These are phyloP conservation scores for Paramisgurnus dabryanus DNA, from an alignment of 2,113 vertebrate genomes.

Conservation along the genomic window DNA sequence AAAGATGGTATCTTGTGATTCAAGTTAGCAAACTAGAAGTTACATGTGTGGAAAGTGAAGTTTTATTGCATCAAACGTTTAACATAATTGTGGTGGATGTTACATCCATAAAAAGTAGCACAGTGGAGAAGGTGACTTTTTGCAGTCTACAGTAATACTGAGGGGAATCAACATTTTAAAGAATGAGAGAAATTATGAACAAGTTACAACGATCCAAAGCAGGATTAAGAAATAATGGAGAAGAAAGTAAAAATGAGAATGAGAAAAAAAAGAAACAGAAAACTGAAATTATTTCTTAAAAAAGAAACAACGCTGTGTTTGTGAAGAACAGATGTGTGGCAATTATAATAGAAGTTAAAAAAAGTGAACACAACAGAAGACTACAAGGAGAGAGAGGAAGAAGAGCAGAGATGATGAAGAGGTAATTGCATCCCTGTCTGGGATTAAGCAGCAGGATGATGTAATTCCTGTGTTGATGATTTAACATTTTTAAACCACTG, in stretches of 20 bases:
- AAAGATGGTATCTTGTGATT: too few species aligned
- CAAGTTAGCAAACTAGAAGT: too few species aligned
- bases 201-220: not conserved
- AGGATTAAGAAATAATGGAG: not conserved
- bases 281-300: not conserved
- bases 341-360: not conserved
- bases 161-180: not conserved
- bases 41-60: too few species aligned
- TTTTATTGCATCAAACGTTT: too few species aligned
- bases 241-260: not conserved
- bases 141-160: not conserved
- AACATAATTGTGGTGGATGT: too few species aligned
- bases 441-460: slow-evolving; percentile 15
- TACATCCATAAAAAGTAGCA: too few species aligned
- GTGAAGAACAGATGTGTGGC: slow-evolving; percentile 11
- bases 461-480: slow-evolving; percentile 13
- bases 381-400: slow-evolving; percentile 40
- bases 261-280: not conserved
- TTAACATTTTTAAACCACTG: slow-evolving; percentile 7
- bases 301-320: not conserved
- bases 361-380: slow-evolving; percentile 24
- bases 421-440: not conserved
- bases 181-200: not conserved
- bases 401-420: slow-evolving; percentile 14
- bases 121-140: too few species aligned